Evolutionary conservation across 2,888 invertebrate species (phyloP).

Genomic region (Luperina nickerlii): DNA sequence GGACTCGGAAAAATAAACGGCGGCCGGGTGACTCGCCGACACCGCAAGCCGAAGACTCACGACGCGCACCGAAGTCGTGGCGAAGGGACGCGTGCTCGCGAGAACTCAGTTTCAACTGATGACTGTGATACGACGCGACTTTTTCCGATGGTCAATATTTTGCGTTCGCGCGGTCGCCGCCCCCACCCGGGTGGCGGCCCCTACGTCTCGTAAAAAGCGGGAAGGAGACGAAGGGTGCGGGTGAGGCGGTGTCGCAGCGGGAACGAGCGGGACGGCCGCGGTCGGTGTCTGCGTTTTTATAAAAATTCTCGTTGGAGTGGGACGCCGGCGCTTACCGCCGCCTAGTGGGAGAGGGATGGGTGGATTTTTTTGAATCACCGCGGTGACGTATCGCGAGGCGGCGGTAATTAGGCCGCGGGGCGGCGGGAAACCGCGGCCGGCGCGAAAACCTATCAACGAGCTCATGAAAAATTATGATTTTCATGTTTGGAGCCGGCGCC

Average conservation of each 20-base stretch:
- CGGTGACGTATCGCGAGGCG: constrained; percentile 89
- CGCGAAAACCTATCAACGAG: constrained; percentile 90
- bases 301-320: constrained; percentile 88
- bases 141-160: constrained; percentile 91
- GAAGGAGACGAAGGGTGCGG: constrained; percentile 90
- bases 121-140: constrained; percentile 91
- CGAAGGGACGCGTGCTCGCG: constrained; percentile 87
- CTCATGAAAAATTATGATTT: constrained; percentile 90
- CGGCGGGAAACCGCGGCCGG: constrained; percentile 89
- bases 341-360: constrained; percentile 85
- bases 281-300: constrained; percentile 90
- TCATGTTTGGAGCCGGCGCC: constrained; percentile 82
- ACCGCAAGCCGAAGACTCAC: constrained; percentile 89
- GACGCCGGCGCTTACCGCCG: constrained; percentile 75
- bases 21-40: constrained; percentile 79
- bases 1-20: constrained; percentile 86
- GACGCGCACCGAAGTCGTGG: constrained; percentile 87
- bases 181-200: constrained; percentile 89
- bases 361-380: constrained; percentile 89
- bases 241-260: constrained; percentile 83
- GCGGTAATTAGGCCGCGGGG: constrained; percentile 90
- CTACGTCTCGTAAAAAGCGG: constrained; percentile 91
- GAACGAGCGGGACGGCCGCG: constrained; percentile 89
- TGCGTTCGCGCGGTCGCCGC: constrained; percentile 90
- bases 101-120: constrained; percentile 90